These are phyloP conservation scores for Lipotes vexillifer DNA, from an alignment of 2,113 vertebrate species.

Conservation along the genomic window DNA sequence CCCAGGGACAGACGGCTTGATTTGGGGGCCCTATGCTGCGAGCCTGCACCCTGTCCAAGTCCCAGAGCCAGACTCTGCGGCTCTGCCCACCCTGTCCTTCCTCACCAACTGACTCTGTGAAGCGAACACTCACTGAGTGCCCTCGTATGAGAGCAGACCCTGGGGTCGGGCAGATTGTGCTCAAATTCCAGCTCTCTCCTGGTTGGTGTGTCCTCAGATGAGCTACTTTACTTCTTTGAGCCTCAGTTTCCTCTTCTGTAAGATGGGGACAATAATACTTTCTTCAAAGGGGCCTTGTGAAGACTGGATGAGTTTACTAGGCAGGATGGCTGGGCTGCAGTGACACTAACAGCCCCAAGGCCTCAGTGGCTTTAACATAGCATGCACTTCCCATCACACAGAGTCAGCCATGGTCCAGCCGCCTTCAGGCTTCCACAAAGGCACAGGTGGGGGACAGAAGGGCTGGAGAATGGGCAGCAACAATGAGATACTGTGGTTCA, in stretches of 20 bases:
- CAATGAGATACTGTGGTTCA: too few relatives aligned
- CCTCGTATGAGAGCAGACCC: background rate
- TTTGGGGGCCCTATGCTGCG: background rate
- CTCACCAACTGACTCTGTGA: background rate
- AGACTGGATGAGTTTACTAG: background rate
- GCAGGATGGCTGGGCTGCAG: background rate
- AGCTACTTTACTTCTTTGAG: background rate
- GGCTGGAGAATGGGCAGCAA: background rate
- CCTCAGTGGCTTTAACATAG: background rate
- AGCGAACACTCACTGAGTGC: background rate
- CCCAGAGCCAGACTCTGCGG: too few relatives aligned
- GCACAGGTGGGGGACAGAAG: background rate
- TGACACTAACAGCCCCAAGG: background rate
- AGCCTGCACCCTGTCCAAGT: background rate
- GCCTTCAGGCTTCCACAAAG: background rate
- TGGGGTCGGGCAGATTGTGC: too few relatives aligned
- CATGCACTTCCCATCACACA: background rate
- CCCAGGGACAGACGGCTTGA: background rate
- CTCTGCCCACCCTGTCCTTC: background rate
- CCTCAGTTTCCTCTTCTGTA: background rate
- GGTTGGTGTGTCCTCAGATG: background rate
- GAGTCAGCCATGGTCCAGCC: background rate
- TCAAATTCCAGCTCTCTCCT: background rate
- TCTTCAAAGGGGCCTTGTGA: background rate
- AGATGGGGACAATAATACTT: background rate